These are phyloP conservation scores for Urocyon cinereoargenteus DNA, from an alignment of 2,797 vertebrate species.

Conservation along the genomic window DNA sequence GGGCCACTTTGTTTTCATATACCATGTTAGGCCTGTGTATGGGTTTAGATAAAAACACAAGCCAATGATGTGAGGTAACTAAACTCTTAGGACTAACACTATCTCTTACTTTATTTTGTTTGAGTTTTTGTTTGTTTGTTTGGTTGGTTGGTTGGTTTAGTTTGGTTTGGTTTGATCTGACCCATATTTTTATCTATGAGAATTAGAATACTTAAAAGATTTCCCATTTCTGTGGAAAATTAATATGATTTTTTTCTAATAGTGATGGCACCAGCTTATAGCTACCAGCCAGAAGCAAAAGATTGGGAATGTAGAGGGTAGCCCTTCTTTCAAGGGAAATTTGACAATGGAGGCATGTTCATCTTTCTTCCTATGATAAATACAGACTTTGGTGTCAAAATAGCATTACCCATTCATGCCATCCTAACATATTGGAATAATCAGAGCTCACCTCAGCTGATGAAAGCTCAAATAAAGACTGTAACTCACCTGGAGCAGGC, in stretches of 20 bases:
- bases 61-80: background rate
- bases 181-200: conserved; percentile 29
- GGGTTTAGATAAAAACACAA: background rate
- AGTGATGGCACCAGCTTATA: background rate
- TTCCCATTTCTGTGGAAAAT: conserved; percentile 28
- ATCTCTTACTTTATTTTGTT: background rate
- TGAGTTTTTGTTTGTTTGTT: background rate
- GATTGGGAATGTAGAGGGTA: background rate
- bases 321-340: background rate
- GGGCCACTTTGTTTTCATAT: background rate
- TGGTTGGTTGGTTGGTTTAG: background rate
- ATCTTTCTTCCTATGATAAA: conserved; percentile 5
- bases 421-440: background rate
- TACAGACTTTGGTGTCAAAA: background rate
- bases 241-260: background rate
- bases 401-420: background rate
- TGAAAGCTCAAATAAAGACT: background rate
- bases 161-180: background rate
- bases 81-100: background rate
- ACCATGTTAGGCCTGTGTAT: background rate
- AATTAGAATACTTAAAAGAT: conserved; percentile 10
- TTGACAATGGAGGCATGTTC: background rate
- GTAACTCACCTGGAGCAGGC: background rate
- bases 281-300: background rate
- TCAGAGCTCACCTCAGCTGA: background rate